Conservation (phyloP, 2,797 vertebrate genomes). For the Esox masquinongy region DNA sequence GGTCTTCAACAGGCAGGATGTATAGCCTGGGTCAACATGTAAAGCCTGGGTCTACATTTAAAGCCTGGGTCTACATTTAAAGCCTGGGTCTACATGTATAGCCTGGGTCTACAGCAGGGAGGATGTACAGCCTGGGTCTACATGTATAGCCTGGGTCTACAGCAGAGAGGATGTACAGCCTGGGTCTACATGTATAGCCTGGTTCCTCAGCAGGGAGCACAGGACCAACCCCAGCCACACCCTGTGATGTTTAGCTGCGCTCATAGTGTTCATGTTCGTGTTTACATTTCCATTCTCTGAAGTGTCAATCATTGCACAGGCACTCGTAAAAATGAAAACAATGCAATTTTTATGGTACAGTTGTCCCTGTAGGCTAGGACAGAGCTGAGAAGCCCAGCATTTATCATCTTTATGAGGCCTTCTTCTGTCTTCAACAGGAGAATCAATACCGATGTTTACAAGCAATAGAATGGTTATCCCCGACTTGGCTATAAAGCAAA, state of each 20-base stretch:
- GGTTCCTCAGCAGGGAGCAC: conserved; percentile 7
- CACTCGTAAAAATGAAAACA: conserved; percentile 36
- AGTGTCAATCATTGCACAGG: conserved; percentile 37
- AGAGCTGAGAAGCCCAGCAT: background rate
- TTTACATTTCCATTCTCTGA: conserved; percentile 39
- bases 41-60: background rate
- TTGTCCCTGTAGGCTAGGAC: conserved; percentile 13
- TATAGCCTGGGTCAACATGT: background rate
- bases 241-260: background rate
- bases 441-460: conserved; percentile 27
- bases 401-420: conserved; percentile 18
- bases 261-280: conserved; percentile 39
- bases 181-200: background rate
- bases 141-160: conserved; percentile 5
- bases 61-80: background rate
- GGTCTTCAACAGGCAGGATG: too few species aligned
- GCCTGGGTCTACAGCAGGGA: background rate
- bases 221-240: conserved; percentile 14
- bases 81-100: conserved; percentile 5
- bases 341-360: conserved; percentile 23
- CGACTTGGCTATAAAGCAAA: conserved; percentile 6
- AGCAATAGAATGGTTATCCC: conserved; percentile 10
- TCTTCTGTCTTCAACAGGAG: conserved; percentile 18
- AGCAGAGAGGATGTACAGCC: background rate
- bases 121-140: conserved; percentile 6